These are phyloP conservation scores for Odontomyia ornata DNA, from an alignment of 2,888 invertebrate genomes.

Conservation along the genomic window DNA sequence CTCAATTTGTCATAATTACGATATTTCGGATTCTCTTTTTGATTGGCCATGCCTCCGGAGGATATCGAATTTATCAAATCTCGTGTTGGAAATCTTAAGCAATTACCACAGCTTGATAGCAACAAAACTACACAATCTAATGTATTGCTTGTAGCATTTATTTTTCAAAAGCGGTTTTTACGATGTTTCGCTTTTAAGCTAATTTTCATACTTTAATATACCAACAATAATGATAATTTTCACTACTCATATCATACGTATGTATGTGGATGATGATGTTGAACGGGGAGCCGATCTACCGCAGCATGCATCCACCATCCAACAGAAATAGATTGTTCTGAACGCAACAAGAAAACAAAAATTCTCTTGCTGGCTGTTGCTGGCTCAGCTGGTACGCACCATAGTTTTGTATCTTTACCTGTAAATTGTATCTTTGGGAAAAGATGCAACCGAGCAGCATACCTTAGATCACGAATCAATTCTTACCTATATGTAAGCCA, in stretches of 20 bases:
- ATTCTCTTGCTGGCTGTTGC: no score
- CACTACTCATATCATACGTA: constrained; percentile 4
- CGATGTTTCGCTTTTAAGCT: constrained; percentile 39
- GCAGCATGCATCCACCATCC: background rate
- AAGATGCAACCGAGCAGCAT: background rate
- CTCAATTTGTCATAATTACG: constrained; percentile 45
- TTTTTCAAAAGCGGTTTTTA: constrained; percentile 18
- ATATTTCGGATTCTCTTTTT: constrained; percentile 42
- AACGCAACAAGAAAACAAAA: no score
- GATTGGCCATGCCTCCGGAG: constrained; percentile 41
- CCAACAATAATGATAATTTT: constrained; percentile 37
- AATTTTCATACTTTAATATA: constrained; percentile 40
- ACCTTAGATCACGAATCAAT: background rate
- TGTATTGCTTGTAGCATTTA: background rate
- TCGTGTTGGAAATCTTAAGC: constrained; percentile 21
- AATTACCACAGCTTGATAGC: constrained; percentile 43
- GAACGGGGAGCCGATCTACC: background rate
- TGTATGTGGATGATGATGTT: background rate
- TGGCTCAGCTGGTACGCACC: no score
- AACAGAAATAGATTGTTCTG: no score
- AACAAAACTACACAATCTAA: constrained; percentile 8
- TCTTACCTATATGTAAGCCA: background rate
- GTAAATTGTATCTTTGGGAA: background rate
- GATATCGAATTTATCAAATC: constrained; percentile 44
- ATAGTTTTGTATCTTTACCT: background rate